Evolutionary conservation across 2,888 invertebrate genomes (phyloP), one percentile per base, ranked within the genome.

Genomic region (Octonoba sinensis): DNA sequence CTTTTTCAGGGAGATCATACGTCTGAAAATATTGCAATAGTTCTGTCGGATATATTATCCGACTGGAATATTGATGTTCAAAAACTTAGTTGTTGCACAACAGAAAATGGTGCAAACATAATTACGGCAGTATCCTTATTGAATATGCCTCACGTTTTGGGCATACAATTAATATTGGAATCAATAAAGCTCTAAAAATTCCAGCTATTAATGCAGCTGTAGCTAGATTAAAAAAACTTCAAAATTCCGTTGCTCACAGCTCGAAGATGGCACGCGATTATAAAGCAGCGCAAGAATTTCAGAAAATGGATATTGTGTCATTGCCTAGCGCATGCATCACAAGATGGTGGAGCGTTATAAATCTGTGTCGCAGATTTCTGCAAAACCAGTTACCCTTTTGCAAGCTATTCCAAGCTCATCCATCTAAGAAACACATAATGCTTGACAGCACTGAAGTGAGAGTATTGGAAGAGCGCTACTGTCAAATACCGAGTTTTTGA

Each of bases 81-180:
- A 12, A 15, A 57, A 18, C 13, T 70, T 16, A 13, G 18, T 11
- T 44, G 22, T 12, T 70, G 70, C 47, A 70, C 70, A 15, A 57
- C 70, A 16, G 60, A 72, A 6, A 72, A 72, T 60, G 72, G 72
- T 15, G 16, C 60, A 0, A 72, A 72, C 27, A 72, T 72, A 24
- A 1, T 60, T 22, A 72, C 60, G 24, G 72, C 72, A 15, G 49
- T 62, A 6, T 13, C 16, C 4, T 11, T 16, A 16, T 36, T 36
- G 15, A 3, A 69, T n/a, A 16, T 56, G 57, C 24, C 27, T 3
- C 69, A 27, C 27, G 56, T 20, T 69, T 69, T 56, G 57, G 70
- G 16, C 70, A 70, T 44, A 57, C 27, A 1, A 16, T 70, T 0
- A 57, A 70, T 18, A 57, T 70, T 16, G 70, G 70, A 15, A 59